Conservation (phyloP, 2,888 invertebrate genomes). For the Ligdia adustata region DNA sequence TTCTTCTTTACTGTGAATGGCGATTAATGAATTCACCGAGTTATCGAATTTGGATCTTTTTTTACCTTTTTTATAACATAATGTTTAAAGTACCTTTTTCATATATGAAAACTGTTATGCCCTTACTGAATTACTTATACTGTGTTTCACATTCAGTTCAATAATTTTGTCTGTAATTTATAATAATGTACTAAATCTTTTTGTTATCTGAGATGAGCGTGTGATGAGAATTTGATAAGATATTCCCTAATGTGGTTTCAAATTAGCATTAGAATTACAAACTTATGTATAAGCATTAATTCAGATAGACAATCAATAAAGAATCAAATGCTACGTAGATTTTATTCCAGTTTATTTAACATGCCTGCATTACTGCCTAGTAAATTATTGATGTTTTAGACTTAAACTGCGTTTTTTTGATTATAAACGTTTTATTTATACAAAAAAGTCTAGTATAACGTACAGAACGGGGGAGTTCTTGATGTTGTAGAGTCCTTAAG, state of each 20-base stretch:
- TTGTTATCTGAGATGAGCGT: slow-evolving; percentile 17
- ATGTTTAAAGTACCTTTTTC: too few relatives aligned
- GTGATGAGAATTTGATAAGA: slow-evolving; percentile 20
- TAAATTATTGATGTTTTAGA: too few relatives aligned
- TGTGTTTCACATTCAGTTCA: not conserved
- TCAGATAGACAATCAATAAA: slow-evolving; percentile 4
- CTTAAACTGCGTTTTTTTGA: too few relatives aligned
- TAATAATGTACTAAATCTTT: slow-evolving; percentile 16
- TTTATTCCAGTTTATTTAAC: not conserved
- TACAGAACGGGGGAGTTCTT: too few relatives aligned
- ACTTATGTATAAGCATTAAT: slow-evolving; percentile 12
- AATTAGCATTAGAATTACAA: slow-evolving; percentile 18
- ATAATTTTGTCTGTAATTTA: slow-evolving; percentile 17
- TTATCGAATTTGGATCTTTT: not conserved
- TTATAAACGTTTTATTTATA: too few relatives aligned
- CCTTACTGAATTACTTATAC: not conserved
- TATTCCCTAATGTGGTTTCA: slow-evolving; percentile 4
- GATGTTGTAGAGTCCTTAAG: too few relatives aligned
- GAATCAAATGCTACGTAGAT: not conserved
- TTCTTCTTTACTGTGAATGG: too few relatives aligned
- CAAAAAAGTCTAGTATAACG: too few relatives aligned
- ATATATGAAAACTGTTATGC: not conserved
- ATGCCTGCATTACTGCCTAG: too few relatives aligned
- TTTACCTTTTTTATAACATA: not conserved
- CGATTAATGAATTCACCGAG: not conserved